Conservation (phyloP, 2,113 vertebrate genomes). For the Tricholaema leucomelas region DNA sequence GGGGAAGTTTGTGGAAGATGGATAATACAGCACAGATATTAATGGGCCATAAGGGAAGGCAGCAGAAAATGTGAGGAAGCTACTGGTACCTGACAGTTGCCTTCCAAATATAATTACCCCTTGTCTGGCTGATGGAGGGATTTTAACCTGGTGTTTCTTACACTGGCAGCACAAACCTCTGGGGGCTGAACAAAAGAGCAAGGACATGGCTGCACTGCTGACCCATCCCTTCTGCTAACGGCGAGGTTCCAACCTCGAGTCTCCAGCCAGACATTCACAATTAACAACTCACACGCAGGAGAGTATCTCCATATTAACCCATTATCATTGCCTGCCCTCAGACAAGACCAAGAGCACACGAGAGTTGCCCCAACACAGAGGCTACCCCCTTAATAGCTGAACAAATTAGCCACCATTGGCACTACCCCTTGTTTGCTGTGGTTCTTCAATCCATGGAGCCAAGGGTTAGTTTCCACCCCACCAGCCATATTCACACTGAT, state of each 20-base stretch:
- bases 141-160: neutral
- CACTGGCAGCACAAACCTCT: neutral
- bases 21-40: neutral
- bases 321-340: rapidly evolving
- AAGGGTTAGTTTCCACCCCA: neutral
- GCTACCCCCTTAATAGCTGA: neutral
- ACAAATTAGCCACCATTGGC: rapidly evolving
- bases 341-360: neutral
- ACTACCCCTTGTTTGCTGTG: neutral
- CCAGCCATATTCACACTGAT: neutral
- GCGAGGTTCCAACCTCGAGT: rapidly evolving
- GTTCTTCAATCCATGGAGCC: neutral
- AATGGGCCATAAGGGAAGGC: neutral
- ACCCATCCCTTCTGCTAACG: neutral
- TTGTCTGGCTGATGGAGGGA: neutral
- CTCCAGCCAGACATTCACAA: neutral
- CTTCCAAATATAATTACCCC: neutral
- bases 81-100: neutral
- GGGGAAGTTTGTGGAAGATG: neutral
- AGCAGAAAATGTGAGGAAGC: neutral
- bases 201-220: neutral
- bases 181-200: neutral
- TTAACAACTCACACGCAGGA: neutral
- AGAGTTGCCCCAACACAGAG: neutral
- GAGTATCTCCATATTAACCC: neutral